Evolutionary conservation across 2,113 vertebrate genomes (phyloP).

Genomic region (Empidonax alnorum): DNA sequence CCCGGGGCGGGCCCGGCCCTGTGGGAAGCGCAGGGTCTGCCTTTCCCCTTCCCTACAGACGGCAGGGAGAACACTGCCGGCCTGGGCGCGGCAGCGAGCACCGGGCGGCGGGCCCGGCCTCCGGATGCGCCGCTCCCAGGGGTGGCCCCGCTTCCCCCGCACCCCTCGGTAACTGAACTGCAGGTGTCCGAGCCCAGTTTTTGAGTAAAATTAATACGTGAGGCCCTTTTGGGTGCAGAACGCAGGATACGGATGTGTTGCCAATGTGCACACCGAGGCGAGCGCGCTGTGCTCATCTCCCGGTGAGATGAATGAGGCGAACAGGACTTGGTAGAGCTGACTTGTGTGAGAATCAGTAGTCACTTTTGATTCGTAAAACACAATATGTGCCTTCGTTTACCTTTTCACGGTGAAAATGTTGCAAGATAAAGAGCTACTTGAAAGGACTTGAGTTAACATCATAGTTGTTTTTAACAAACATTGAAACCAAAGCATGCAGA

Average conservation of each 20-base stretch:
- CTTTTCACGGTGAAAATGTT: neutral
- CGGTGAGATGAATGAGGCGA: rapidly evolving
- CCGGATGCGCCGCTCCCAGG: neutral
- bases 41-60: neutral
- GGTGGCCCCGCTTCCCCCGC: neutral
- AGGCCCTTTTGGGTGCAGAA: rapidly evolving
- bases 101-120: neutral
- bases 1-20: neutral
- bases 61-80: neutral
- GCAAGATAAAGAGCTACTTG: too few relatives aligned
- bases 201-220: rapidly evolving
- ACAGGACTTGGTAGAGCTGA: rapidly evolving
- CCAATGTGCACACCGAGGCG: rapidly evolving
- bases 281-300: rapidly evolving
- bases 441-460: neutral
- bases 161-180: neutral
- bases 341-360: rapidly evolving
- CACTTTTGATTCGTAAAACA: rapidly evolving
- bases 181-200: neutral
- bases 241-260: rapidly evolving
- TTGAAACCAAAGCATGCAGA: neutral
- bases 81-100: neutral
- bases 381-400: rapidly evolving
- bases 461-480: rapidly evolving
- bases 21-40: neutral